Conservation (phyloP, 2,113 vertebrate species). For the Cyphomyrus discorhynchus region DNA sequence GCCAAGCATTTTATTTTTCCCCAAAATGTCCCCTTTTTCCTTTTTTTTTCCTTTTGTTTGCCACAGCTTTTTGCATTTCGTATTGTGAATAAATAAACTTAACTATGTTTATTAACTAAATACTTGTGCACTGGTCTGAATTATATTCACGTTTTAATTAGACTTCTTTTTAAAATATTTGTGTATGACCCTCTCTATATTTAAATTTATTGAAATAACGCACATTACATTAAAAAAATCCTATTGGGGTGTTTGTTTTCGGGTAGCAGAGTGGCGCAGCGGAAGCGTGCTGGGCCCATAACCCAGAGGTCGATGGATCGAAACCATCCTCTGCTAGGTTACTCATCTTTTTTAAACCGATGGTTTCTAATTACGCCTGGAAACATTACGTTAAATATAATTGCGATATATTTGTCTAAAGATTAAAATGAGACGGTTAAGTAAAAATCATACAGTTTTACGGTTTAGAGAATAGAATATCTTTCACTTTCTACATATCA, state of each 20-base stretch:
- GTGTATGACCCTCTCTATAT: fast-evolving
- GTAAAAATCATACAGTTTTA: neutral
- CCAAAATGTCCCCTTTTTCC: neutral
- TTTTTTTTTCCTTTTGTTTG: neutral
- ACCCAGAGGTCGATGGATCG: slow-evolving; percentile 52
- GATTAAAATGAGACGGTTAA: neutral
- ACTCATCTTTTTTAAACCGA: neutral
- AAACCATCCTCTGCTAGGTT: slow-evolving; percentile 18
- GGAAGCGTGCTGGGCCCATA: slow-evolving; percentile 76
- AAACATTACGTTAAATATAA: neutral
- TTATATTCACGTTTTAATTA: neutral
- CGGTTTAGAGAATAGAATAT: neutral
- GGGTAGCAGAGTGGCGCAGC: slow-evolving; percentile 67
- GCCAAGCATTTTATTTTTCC: neutral
- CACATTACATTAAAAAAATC: neutral
- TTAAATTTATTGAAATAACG: neutral
- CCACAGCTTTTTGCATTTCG: neutral
- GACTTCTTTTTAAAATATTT: neutral
- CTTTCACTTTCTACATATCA: neutral
- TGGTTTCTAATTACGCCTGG: neutral
- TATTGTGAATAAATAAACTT: neutral
- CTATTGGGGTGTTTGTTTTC: fast-evolving
- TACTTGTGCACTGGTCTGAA: neutral
- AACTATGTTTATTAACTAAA: neutral
- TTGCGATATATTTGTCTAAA: neutral